Evolutionary conservation across 2,888 invertebrate species (phyloP).

Genomic region (Notodonta dromedarius): DNA sequence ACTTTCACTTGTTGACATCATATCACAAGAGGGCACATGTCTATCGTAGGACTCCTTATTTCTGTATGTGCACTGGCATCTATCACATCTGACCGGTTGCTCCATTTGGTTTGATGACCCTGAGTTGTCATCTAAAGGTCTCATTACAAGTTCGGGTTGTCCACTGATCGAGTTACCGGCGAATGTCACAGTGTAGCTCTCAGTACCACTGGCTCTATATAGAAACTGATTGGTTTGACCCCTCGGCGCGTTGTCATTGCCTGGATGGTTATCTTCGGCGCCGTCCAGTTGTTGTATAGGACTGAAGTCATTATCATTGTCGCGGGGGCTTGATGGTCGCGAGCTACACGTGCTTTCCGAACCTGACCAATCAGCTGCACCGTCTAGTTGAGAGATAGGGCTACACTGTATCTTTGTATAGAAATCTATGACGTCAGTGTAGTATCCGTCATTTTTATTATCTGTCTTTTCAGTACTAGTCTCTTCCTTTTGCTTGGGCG

Average conservation of each 20-base stretch:
- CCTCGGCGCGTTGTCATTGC: slow-evolving; percentile 63
- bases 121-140: slow-evolving; percentile 71
- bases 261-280: slow-evolving; percentile 85
- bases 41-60: slow-evolving; percentile 92
- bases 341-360: slow-evolving; percentile 80
- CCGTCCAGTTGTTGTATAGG: slow-evolving; percentile 88
- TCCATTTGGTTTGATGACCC: slow-evolving; percentile 81
- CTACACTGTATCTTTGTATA: slow-evolving; percentile 82
- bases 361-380: slow-evolving; percentile 87
- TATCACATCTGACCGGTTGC: slow-evolving; percentile 92
- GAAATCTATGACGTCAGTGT: slow-evolving; percentile 80
- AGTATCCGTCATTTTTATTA: slow-evolving; percentile 70
- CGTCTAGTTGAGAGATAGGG: slow-evolving; percentile 88
- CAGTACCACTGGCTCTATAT: slow-evolving; percentile 77
- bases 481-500: slow-evolving; percentile 74
- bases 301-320: slow-evolving; percentile 64
- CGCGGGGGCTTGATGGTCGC: slow-evolving; percentile 72
- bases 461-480: slow-evolving; percentile 60
- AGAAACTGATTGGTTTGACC: slow-evolving; percentile 73
- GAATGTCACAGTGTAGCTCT: slow-evolving; percentile 80
- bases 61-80: slow-evolving; percentile 94
- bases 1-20: slow-evolving; percentile 91
- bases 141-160: slow-evolving; percentile 75
- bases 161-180: slow-evolving; percentile 80
- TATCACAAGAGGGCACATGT: slow-evolving; percentile 90